Evolutionary conservation across 2,797 vertebrate genomes (phyloP), one percentile per base, ranked within the genome.

Genomic region (Gallinago solitaria): DNA sequence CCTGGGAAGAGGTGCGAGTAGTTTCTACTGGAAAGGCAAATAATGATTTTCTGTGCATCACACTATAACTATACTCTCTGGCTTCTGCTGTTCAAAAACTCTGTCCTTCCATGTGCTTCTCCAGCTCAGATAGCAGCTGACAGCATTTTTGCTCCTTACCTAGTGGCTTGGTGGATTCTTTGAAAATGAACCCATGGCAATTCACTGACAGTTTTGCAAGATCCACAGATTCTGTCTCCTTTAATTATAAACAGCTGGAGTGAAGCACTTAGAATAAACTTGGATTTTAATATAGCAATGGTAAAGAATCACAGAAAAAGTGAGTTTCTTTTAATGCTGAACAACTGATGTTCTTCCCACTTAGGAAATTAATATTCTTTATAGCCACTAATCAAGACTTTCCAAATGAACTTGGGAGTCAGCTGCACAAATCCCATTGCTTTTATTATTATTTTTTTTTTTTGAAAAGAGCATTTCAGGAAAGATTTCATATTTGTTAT

Each of bases 381-480:
- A 73, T 32, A 90, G 9, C 3, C 39, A 63, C 18, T 73, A 76
- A 79, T 92, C 87, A 69, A 83, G 35, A 24, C 12, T 90, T 93
- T 89, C 63, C 13, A 84, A 65, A 84, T 41, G 81, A 87, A 51
- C 41, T 20, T 79, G 18, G 18, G 47, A 81, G 19, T 61, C 47
- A 90, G 54, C 4, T n/a, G 69, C 16, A 81, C 2, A 32, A 53
- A 83, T 78, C 75, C 28, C 20, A 68, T 21, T 12, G 1, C 3
- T 78, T 76, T 86, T 64, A 13, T 5, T 48, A 15, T n/a, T 35
- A 11, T 37, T 37, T 12, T 12, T 28, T 76, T 56, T 67, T 37
- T 0, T 2, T 5, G 24, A 60, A 91, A 65, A 32, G 2, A 41
- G 0, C 0, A 0, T n/a, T 23, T 67, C 24, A 81, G 57, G 25